Conservation (phyloP, 2,113 vertebrate species). For the Cisticola juncidis region DNA sequence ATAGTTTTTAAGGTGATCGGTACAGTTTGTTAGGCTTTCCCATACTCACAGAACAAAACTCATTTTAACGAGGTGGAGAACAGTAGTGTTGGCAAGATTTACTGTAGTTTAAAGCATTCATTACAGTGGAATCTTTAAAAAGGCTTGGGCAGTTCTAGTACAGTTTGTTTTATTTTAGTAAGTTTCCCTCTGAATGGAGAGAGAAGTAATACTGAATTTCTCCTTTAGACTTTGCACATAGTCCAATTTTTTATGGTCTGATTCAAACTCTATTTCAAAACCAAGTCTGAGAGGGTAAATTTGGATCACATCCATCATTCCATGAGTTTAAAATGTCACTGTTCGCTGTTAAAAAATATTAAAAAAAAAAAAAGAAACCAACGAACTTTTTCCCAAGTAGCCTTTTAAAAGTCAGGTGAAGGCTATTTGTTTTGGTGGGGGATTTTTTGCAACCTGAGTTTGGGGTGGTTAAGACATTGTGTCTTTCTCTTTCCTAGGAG, state of each 20-base stretch:
- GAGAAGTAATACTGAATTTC: not conserved
- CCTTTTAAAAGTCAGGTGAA: not conserved
- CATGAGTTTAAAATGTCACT: not conserved
- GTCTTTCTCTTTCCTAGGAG: constrained; percentile 76
- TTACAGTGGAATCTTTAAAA: not conserved
- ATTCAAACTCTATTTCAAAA: not conserved
- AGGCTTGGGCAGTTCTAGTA: not conserved
- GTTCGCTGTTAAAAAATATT: not conserved
- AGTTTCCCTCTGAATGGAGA: not conserved
- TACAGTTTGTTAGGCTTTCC: not conserved
- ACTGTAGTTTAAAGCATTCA: not conserved
- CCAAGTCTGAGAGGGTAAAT: not conserved
- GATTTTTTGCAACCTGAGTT: fast-evolving
- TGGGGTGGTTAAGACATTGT: not conserved
- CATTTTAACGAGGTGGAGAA: not conserved
- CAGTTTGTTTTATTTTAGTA: not conserved
- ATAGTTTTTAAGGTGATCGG: not conserved
- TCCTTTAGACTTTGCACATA: not conserved
- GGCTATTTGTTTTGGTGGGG: not conserved
- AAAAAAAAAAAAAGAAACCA: not conserved
- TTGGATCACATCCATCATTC: not conserved
- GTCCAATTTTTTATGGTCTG: not conserved
- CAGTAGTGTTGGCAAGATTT: not conserved
- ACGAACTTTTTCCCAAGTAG: not conserved
- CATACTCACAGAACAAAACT: not conserved